phyloP scores from a whole-genome alignment of 2,113 vertebrate genomes.

The Maccullochella peelii region DNA sequence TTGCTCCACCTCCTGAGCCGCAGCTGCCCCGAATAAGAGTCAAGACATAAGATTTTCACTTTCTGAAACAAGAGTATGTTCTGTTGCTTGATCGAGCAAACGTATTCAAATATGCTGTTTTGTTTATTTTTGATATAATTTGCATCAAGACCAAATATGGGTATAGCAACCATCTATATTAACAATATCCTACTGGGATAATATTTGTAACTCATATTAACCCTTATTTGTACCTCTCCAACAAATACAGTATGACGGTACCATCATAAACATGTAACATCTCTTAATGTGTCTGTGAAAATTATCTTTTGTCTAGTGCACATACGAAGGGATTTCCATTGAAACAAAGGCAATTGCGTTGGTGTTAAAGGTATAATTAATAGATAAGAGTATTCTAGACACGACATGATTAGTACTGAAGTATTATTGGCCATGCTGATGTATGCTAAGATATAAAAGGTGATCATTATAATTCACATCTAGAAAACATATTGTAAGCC shows the following conservation, averaged over 20 bases:
- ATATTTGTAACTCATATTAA: constrained; percentile 1
- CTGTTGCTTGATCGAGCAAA: background rate
- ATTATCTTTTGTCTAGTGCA: background rate
- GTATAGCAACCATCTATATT: background rate
- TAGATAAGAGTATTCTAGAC: background rate
- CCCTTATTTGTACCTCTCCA: background rate
- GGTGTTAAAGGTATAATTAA: background rate
- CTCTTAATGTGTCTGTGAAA: background rate
- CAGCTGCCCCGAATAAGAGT: background rate
- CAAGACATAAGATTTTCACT: no score
- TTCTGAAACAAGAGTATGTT: background rate
- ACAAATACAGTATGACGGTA: background rate
- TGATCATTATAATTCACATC: constrained; percentile 3
- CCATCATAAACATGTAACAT: background rate
- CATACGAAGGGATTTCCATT: background rate
- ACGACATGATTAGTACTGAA: background rate
- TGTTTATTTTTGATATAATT: background rate
- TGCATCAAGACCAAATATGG: background rate
- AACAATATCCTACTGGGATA: background rate
- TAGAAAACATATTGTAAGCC: constrained; percentile 9
- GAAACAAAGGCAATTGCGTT: background rate
- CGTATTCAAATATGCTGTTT: background rate
- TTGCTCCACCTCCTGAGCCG: no score
- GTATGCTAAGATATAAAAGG: background rate
- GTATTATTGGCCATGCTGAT: background rate